Conservation (phyloP, 2,113 vertebrate genomes). For the Ivindomyrus marchei region DNA sequence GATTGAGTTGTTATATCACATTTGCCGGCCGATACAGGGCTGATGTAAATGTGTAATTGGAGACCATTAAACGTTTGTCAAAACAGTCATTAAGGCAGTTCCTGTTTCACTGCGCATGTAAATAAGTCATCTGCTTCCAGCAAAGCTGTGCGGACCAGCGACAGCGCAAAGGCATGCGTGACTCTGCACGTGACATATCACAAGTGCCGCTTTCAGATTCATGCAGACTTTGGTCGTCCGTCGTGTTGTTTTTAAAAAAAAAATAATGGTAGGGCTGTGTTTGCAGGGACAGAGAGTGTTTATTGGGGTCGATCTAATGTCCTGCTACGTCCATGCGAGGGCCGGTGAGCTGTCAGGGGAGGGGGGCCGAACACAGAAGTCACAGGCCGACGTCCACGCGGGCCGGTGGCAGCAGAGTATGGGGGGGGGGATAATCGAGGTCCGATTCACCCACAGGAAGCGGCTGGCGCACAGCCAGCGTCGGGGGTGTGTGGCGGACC, state of each 20-base stretch:
- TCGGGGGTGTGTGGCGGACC: neutral
- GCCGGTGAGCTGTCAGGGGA: neutral
- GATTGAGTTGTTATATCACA: conserved; percentile 97
- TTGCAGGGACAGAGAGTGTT: neutral
- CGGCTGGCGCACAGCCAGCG: neutral
- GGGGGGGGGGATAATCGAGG: neutral
- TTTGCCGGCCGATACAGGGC: conserved; percentile 69
- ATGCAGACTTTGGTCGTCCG: too few relatives aligned
- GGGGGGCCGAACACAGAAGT: neutral
- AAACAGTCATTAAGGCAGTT: conserved; percentile 68
- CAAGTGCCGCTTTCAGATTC: too few relatives aligned
- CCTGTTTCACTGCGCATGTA: conserved; percentile 34
- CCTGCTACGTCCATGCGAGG: neutral
- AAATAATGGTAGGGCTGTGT: neutral
- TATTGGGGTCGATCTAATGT: neutral
- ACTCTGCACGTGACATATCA: too few relatives aligned
- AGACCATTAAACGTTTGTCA: conserved; percentile 84
- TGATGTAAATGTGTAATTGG: conserved; percentile 81
- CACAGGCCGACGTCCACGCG: neutral
- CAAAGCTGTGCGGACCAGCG: conserved; percentile 19
- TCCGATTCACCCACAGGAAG: neutral
- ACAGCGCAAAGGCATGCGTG: neutral
- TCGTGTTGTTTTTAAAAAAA: neutral
- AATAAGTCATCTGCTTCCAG: conserved; percentile 16
- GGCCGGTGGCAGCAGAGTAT: neutral